phyloP scores from a whole-genome alignment of 2,888 invertebrate genomes.

The Drosophila differens region DNA sequence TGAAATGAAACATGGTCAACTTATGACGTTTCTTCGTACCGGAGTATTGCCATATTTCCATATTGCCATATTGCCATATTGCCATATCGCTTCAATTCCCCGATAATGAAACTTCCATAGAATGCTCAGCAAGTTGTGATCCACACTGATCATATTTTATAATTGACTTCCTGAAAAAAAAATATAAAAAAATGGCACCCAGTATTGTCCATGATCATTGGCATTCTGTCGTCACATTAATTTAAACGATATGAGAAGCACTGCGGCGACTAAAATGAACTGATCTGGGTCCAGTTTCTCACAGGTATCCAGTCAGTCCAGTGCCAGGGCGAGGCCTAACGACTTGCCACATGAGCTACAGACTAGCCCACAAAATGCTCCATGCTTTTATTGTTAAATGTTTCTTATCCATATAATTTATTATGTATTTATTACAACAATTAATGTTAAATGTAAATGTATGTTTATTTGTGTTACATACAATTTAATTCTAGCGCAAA shows the following conservation, averaged over 20 bases:
- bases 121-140: background rate
- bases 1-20: constrained; percentile 20
- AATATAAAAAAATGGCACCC: constrained; percentile 66
- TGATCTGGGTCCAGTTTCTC: constrained; percentile 22
- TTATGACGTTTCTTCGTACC: background rate
- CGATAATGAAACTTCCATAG: constrained; percentile 1
- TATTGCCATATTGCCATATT: background rate
- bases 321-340: background rate
- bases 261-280: constrained; percentile 36
- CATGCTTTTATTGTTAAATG: background rate
- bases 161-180: constrained; percentile 74
- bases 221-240: constrained; percentile 84
- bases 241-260: constrained; percentile 75
- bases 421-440: background rate
- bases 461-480: background rate
- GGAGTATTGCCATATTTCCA: background rate
- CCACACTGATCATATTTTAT: constrained; percentile 67
- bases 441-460: background rate
- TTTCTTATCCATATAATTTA: background rate
- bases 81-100: background rate
- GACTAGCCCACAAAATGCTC: background rate
- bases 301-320: constrained; percentile 1
- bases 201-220: constrained; percentile 66
- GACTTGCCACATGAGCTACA: constrained; percentile 15
- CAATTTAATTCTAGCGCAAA: background rate